These are phyloP conservation scores for Rhinogobius similis DNA, from an alignment of 2,113 vertebrate species.

Conservation along the genomic window DNA sequence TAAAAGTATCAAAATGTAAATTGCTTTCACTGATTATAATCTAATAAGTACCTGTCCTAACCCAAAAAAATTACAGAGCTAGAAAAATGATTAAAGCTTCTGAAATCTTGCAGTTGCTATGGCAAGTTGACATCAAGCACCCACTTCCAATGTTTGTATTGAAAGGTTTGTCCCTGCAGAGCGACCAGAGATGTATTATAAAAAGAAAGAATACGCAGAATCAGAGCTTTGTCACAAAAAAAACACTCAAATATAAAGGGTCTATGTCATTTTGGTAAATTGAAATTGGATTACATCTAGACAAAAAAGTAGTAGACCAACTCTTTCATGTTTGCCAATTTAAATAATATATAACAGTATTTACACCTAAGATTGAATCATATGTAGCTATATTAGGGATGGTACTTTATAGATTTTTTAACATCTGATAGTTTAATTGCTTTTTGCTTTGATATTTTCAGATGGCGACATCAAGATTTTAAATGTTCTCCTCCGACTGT, in stretches of 20 bases:
- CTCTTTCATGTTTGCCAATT: too few relatives aligned
- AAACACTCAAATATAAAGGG: not conserved
- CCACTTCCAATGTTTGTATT: too few relatives aligned
- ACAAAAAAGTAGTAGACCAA: too few relatives aligned
- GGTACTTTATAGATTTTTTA: not conserved
- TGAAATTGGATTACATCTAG: not conserved
- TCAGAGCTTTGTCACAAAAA: constrained; percentile 1
- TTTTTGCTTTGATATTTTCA: not conserved
- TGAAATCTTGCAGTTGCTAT: not conserved
- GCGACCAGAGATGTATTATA: not conserved
- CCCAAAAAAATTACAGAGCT: not conserved
- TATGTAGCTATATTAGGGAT: not conserved
- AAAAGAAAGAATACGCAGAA: too few relatives aligned
- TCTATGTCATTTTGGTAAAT: too few relatives aligned
- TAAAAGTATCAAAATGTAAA: too few relatives aligned
- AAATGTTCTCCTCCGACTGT: not conserved
- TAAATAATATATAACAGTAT: not conserved
- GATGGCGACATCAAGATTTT: not conserved
- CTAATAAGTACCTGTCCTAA: not conserved
- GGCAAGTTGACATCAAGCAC: not conserved
- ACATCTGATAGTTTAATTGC: not conserved
- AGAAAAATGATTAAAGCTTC: not conserved
- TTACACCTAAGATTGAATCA: not conserved
- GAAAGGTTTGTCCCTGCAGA: not conserved
- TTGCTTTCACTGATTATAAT: too few relatives aligned